phyloP scores from a whole-genome alignment of 2,797 vertebrate genomes.

The Sebastes cheni region DNA sequence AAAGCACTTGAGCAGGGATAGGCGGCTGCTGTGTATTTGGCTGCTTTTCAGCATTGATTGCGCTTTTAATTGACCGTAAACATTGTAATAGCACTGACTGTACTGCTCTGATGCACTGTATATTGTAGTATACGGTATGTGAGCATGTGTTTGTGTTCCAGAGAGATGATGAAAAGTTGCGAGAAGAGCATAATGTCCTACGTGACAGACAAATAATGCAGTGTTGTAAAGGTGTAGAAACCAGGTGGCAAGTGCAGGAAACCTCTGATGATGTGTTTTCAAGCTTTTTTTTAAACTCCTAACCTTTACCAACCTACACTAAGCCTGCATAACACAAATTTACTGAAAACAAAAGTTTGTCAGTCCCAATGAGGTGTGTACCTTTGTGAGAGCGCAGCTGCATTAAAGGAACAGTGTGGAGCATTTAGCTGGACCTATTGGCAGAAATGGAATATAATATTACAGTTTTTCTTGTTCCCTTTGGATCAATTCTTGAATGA shows the following conservation, averaged over 20 bases:
- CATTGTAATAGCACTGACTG: too few species aligned
- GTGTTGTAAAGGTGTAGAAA: background rate
- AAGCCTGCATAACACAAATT: background rate
- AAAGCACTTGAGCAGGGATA: background rate
- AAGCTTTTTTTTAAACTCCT: background rate
- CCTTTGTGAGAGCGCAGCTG: too few species aligned
- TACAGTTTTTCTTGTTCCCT: too few species aligned
- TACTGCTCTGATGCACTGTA: background rate
- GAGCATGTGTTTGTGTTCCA: background rate
- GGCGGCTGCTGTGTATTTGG: background rate
- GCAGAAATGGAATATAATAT: too few species aligned
- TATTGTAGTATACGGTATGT: background rate
- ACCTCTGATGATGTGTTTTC: background rate
- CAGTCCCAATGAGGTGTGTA: background rate
- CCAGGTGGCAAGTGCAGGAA: background rate
- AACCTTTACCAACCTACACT: background rate
- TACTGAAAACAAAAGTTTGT: background rate
- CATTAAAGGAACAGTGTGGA: too few species aligned
- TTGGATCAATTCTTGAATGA: too few species aligned
- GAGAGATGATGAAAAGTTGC: background rate
- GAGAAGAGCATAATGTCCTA: background rate
- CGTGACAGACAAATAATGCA: background rate
- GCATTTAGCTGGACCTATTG: too few species aligned
- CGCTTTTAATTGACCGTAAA: conserved; percentile 35
- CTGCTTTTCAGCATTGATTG: conserved; percentile 20